These are phyloP conservation scores for Cyclophora albipunctata DNA, from an alignment of 2,888 invertebrate genomes.

Conservation along the genomic window DNA sequence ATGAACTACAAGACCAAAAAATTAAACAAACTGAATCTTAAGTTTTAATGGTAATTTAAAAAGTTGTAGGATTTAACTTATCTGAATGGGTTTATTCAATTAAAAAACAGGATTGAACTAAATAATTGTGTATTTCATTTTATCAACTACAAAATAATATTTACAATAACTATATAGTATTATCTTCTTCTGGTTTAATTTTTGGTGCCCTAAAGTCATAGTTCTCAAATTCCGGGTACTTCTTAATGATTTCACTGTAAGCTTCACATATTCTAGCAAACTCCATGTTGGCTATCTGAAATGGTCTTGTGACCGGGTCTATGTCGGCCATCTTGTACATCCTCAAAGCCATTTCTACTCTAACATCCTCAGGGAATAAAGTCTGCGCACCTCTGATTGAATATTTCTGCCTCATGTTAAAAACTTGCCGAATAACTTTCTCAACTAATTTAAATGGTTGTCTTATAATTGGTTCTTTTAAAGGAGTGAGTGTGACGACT, in stretches of 20 bases:
- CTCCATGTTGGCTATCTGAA: slow-evolving; percentile 85
- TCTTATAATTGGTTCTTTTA: slow-evolving; percentile 82
- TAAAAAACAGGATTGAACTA: slow-evolving; percentile 6
- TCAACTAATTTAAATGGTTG: slow-evolving; percentile 90
- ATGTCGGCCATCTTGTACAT: slow-evolving; percentile 84
- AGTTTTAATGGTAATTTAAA: too few species aligned
- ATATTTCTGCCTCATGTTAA: slow-evolving; percentile 91
- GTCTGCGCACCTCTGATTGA: slow-evolving; percentile 80
- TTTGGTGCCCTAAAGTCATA: slow-evolving; percentile 82
- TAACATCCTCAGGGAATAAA: slow-evolving; percentile 82
- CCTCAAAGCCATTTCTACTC: slow-evolving; percentile 78
- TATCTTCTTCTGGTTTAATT: slow-evolving; percentile 23
- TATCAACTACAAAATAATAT: slow-evolving; percentile 28
- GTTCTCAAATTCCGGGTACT: slow-evolving; percentile 77
- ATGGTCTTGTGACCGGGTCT: slow-evolving; percentile 80
- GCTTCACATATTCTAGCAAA: slow-evolving; percentile 84
- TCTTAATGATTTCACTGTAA: slow-evolving; percentile 82
- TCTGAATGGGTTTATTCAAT: too few species aligned
- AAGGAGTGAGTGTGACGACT: slow-evolving; percentile 90
- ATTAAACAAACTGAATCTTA: neutral
- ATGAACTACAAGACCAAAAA: neutral
- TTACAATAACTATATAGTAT: slow-evolving; percentile 25
- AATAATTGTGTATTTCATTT: slow-evolving; percentile 26
- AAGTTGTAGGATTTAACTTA: too few species aligned
- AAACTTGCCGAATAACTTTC: slow-evolving; percentile 90